phyloP scores from a whole-genome alignment of 2,797 vertebrate genomes.

The Urocyon cinereoargenteus region DNA sequence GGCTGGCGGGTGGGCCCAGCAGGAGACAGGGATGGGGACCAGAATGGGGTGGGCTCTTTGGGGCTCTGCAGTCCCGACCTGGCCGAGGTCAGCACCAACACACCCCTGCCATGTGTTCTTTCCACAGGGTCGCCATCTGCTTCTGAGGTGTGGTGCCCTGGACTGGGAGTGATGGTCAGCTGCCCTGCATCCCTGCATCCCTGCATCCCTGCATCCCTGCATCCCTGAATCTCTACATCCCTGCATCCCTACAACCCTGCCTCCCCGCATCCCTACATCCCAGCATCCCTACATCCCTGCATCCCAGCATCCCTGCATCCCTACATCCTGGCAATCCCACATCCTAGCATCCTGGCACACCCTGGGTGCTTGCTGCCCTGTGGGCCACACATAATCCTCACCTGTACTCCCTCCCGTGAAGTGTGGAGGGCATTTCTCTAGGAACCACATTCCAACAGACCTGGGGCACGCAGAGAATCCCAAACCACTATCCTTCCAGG shows the following conservation, averaged over 20 bases:
- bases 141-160: no score
- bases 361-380: neutral
- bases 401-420: neutral
- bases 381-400: accelerated
- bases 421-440: neutral
- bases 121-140: neutral
- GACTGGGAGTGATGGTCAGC: accelerated
- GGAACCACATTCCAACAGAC: accelerated
- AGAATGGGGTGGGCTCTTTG: neutral
- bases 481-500: neutral
- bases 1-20: no score
- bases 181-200: neutral
- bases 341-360: neutral
- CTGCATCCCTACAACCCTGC: no score
- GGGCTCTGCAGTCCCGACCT: neutral
- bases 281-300: accelerated
- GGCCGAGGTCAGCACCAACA: neutral
- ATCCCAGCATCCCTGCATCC: no score
- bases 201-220: no score
- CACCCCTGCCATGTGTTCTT: neutral
- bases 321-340: no score
- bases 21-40: neutral
- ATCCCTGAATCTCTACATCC: no score
- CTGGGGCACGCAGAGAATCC: neutral
- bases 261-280: no score